A percentile compares a stretch with the other conserved stretches of the same genome.
phyloP scores from a whole-genome alignment of 1,140 invertebrate genomes.

The Drosophila nigromelanica region DNA sequence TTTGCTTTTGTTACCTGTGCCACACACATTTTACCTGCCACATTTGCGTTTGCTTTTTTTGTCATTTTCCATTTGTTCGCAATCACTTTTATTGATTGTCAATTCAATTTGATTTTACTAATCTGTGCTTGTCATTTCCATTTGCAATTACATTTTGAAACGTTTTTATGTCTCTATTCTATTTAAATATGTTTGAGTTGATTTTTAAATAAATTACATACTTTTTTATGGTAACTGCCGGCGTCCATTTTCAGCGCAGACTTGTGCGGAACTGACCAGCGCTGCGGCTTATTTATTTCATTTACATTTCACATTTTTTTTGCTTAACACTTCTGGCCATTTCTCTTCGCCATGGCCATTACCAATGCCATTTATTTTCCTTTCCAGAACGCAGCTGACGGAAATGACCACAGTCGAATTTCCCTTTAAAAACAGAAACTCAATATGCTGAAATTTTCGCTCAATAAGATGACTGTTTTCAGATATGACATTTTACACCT shows the following conservation, averaged over 20 bases:
- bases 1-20: conserved; percentile 9
- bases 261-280: conserved; percentile 66
- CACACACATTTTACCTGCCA: conserved; percentile 6
- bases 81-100: conserved; percentile 77
- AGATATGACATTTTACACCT: too few relatives aligned
- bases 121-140: conserved; percentile 1
- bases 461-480: not conserved
- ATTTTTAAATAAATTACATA: conserved; percentile 44
- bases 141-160: conserved; percentile 4
- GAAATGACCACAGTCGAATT: conserved; percentile 15
- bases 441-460: not conserved
- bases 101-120: conserved; percentile 46
- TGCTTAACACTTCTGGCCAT: conserved; percentile 33
- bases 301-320: conserved; percentile 53
- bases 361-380: conserved; percentile 49
- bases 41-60: conserved; percentile 2
- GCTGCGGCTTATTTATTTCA: conserved; percentile 64
- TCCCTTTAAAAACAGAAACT: not conserved
- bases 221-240: conserved; percentile 65
- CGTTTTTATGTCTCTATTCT: conserved; percentile 32
- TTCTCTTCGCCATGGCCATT: conserved; percentile 65
- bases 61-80: conserved; percentile 5
- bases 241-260: conserved; percentile 72
- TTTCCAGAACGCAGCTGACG: conserved; percentile 3
- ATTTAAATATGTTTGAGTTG: conserved; percentile 26